Percentiles rank a stretch among this genome's conserved stretches.
These are phyloP conservation scores for Python bivittatus DNA, from an alignment of 2,113 vertebrate genomes.

Conservation along the genomic window DNA sequence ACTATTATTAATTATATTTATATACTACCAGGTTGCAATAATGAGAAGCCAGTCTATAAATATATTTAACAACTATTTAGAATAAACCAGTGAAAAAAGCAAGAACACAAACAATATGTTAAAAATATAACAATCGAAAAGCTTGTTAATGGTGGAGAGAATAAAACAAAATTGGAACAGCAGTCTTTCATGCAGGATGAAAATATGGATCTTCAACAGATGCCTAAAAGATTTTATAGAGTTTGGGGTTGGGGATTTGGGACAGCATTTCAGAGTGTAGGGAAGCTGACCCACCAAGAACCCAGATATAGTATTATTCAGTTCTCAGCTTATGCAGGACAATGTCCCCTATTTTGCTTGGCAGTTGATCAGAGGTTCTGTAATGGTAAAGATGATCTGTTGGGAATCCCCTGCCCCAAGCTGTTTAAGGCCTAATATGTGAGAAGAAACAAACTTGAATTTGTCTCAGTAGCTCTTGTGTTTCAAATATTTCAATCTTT, in stretches of 20 bases:
- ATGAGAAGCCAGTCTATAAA: not conserved
- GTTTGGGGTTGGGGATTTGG: not conserved
- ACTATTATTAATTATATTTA: not conserved
- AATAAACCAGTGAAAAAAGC: no score
- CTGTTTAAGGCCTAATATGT: no score
- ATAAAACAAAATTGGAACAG: not conserved
- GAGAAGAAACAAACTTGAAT: no score
- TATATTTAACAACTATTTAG: not conserved
- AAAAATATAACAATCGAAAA: not conserved
- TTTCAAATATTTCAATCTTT: not conserved
- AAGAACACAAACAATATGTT: no score
- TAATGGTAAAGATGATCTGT: not conserved
- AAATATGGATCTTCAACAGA: not conserved
- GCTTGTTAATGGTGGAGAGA: not conserved
- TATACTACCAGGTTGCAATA: not conserved
- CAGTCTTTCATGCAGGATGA: not conserved
- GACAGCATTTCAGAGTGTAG: not conserved
- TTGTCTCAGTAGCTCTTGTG: not conserved
- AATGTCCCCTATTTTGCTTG: not conserved
- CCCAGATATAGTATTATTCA: not conserved
- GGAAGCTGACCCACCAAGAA: not conserved
- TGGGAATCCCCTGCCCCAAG: not conserved
- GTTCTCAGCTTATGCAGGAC: not conserved
- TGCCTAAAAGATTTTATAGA: not conserved
- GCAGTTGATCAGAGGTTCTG: not conserved